Base-by-base conservation (phyloP, 2,113 vertebrate species). In the Falco punctatus region DNA sequence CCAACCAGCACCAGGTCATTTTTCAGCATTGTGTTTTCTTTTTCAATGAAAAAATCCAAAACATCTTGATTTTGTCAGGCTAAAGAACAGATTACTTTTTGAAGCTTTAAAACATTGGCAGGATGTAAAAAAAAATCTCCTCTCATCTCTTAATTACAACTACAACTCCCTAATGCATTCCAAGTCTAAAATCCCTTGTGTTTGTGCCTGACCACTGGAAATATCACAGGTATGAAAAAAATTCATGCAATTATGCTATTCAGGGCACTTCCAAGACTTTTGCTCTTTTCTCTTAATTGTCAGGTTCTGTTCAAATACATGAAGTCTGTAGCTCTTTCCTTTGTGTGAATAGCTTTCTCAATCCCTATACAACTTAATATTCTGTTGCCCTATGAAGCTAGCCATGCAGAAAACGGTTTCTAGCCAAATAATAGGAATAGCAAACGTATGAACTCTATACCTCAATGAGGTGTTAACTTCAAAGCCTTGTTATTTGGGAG, bases 391-490 rank as follows among this genome's bases (percentile, higher is more conserved):
- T 97, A 90, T 97, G 97, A 97, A 96, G 96, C 95, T 95, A 97
- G 94, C 97, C 97, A 98, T 97, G 97, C 97, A 98, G 96, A 98
- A 98, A 98, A 95, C 86, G 92, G 94, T 96, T 96, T 97, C 97
- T 94, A 62, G 95, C 81, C 93, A 96, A 97, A 98, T 82, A 97
- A 97, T 97, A 97, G 97, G 95, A 97, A 95, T 96, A 96, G 96
- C 95, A 97, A 98, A 97, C 88, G 88, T 98, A 98, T 97, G 97
- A 98, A 97, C 96, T 97, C 97, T 98, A 97, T 96, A 98, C 96
- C 96, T 97, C 97, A 98, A 97, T 97, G 97, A 98, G 97, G 97
- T 98, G 97, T 97, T 97, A 98, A 97, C 97, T 97, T 98, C 97
- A 98, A 98, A 98, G 97, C 93, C 95, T 95, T 81, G 94, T 96